These are phyloP conservation scores for Prunella himalayana DNA, from an alignment of 2,113 vertebrate genomes.

Conservation along the genomic window DNA sequence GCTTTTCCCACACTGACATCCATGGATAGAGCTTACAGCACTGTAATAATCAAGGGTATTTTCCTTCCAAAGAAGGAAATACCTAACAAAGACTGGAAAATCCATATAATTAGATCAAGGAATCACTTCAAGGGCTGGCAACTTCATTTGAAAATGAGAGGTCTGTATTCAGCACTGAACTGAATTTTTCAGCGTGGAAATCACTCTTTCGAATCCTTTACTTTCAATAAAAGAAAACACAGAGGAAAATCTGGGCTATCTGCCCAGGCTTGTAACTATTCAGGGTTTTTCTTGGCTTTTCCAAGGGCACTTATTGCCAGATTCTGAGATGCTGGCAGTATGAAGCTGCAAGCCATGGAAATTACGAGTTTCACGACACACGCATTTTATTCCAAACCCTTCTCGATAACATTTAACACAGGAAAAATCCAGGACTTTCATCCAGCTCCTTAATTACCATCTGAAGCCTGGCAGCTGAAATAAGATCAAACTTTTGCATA, in stretches of 20 bases:
- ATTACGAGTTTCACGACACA: background rate
- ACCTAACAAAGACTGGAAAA: background rate
- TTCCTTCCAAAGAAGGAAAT: background rate
- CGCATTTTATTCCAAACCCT: slow-evolving; percentile 4
- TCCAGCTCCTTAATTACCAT: slow-evolving; percentile 22
- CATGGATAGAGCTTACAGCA: background rate
- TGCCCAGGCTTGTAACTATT: slow-evolving; percentile 15
- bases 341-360: slow-evolving; percentile 46
- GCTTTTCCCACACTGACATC: slow-evolving; percentile 21
- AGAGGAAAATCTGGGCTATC: background rate
- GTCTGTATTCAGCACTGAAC: background rate
- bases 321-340: slow-evolving; percentile 1
- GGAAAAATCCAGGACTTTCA: background rate
- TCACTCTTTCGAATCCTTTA: background rate
- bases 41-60: background rate
- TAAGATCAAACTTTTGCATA: background rate
- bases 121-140: background rate
- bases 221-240: slow-evolving; percentile 37
- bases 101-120: background rate
- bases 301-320: background rate
- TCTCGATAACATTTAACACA: background rate
- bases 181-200: background rate
- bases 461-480: background rate
- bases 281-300: slow-evolving; percentile 39
- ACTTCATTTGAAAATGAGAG: background rate